Evolutionary conservation across 2,113 vertebrate genomes (phyloP), one percentile per base, ranked within the genome.

Genomic region (Cettia cetti): DNA sequence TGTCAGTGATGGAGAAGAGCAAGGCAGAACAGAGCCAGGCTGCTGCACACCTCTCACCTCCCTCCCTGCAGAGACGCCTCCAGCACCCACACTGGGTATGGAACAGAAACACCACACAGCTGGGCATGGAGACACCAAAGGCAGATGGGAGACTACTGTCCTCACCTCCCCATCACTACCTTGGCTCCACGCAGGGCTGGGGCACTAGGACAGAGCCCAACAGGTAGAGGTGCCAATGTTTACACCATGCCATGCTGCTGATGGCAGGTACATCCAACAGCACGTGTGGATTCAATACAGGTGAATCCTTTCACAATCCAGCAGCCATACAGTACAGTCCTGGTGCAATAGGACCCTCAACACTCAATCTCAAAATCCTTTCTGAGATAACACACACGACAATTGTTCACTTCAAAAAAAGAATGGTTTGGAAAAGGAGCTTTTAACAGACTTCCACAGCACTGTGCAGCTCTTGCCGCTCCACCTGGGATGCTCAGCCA

Each of bases 161-260:
- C 31, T 50, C 24, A 30, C 50, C 44, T 81, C 21, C 22, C 10
- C 37, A 47, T 19, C 69, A 15, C 39, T 7, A 1, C 30, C 21
- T 10, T 24, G 30, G 56, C 53, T 26, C 66, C 31, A 9, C 2
- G 11, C 49, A 74, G 11, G 33, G 30, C 30, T 63, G 28, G 24
- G 39, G 16, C 2, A 1, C 21, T 1, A 31, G 20, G 13, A n/a
- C 70, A 76, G 49, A 65, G 49, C 47, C 28, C 86, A 75, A 6
- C 7, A 24, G 13, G 9, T 0, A 33, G n/a, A 65, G 47, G 31
- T 33, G 14, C n/a, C 45, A 39, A 11, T 7, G 37, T 23, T 49
- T 60, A 28, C 3, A 0, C 23, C 0, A 0, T 47, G 70, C 42
- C 17, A 20, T 0, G 6, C 40, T 12, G 9, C 28, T 9, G 7